Evolutionary conservation across 2,888 invertebrate genomes (phyloP).

Genomic region (Drosophila testacea): DNA sequence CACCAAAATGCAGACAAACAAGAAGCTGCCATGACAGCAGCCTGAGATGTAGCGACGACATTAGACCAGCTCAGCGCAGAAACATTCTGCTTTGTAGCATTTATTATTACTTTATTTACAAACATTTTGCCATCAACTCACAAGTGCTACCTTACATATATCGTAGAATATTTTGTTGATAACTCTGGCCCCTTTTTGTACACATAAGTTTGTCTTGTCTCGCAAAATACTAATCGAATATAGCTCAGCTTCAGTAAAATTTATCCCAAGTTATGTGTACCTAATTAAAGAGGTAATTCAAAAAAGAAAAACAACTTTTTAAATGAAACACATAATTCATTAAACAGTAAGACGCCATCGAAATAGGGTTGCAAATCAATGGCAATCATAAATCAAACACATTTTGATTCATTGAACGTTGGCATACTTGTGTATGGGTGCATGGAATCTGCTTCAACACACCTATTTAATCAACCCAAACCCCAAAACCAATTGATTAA

Average conservation of each 20-base stretch:
- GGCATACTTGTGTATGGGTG: conserved; percentile 12
- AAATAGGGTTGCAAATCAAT: conserved; percentile 53
- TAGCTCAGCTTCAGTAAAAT: background rate
- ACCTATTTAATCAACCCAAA: conserved; percentile 71
- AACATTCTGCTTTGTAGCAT: conserved; percentile 34
- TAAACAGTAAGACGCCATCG: conserved; percentile 44
- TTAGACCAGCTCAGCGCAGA: conserved; percentile 27
- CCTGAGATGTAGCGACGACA: conserved; percentile 30
- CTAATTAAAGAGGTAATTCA: conserved; percentile 18
- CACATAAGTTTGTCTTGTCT: background rate
- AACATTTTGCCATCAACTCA: conserved; percentile 33
- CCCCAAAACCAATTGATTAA: conserved; percentile 63
- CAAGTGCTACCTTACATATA: conserved; percentile 25
- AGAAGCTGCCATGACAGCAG: conserved; percentile 50
- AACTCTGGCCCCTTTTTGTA: conserved; percentile 18
- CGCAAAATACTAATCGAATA: background rate
- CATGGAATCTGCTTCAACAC: conserved; percentile 56
- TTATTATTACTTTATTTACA: conserved; percentile 41
- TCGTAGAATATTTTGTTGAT: conserved; percentile 15
- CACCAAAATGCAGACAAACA: conserved; percentile 75
- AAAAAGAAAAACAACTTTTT: conserved; percentile 31
- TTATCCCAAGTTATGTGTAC: background rate
- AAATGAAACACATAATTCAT: conserved; percentile 59
- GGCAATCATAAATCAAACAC: conserved; percentile 71
- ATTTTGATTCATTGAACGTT: conserved; percentile 69